phyloP scores from a whole-genome alignment of 2,888 invertebrate species.

The Argyresthia albistria region DNA sequence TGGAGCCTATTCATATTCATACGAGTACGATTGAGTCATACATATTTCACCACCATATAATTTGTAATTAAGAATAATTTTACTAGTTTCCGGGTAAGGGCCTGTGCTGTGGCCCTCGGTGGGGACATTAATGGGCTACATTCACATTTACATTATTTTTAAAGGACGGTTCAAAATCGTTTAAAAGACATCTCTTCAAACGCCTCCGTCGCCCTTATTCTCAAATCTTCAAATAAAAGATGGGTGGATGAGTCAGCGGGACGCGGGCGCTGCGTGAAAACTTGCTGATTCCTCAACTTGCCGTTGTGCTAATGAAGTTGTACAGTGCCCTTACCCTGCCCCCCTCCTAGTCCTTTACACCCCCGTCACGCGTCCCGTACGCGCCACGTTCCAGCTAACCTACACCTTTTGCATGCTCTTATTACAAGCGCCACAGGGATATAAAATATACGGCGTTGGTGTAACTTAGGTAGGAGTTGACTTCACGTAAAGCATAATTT shows the following conservation, averaged over 20 bases:
- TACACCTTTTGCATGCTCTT: too few species aligned
- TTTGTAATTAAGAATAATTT: too few species aligned
- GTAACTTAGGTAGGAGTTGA: neutral
- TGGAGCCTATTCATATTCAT: too few species aligned
- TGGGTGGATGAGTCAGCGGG: slow-evolving; percentile 46
- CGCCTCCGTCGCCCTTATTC: neutral
- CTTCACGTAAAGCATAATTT: neutral
- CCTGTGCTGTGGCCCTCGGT: too few species aligned
- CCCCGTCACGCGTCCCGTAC: slow-evolving; percentile 7
- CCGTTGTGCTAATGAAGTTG: slow-evolving; percentile 45
- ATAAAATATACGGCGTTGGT: too few species aligned
- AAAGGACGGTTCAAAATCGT: too few species aligned
- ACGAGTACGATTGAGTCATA: too few species aligned
- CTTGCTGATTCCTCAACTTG: slow-evolving; percentile 31
- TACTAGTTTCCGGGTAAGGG: too few species aligned
- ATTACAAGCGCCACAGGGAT: too few species aligned
- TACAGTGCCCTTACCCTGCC: slow-evolving; percentile 10
- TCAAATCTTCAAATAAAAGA: slow-evolving; percentile 60
- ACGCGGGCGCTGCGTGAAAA: slow-evolving; percentile 10
- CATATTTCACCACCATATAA: too few species aligned
- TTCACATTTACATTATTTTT: too few species aligned
- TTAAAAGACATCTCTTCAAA: neutral
- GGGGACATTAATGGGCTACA: too few species aligned
- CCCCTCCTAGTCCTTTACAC: slow-evolving; percentile 1
- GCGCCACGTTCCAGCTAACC: neutral